Evolutionary conservation across 2,113 vertebrate species (phyloP).

Genomic region (Pachypanchax playfairii): DNA sequence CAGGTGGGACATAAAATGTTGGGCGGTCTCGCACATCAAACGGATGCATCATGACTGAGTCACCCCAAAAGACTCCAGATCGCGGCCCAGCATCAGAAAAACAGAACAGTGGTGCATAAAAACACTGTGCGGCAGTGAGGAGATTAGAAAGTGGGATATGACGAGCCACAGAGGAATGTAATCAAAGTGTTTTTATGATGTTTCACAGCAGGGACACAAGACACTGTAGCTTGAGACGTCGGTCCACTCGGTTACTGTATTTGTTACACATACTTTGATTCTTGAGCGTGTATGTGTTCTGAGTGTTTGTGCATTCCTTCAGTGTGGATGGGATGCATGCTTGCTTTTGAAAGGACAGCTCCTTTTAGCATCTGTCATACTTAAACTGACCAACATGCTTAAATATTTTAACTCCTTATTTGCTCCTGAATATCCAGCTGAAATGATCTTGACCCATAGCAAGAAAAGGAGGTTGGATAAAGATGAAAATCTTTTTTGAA

Average conservation of each 20-base stretch:
- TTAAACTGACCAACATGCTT: neutral
- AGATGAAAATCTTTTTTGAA: too few species aligned
- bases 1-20: conserved; percentile 71
- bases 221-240: conserved; percentile 37
- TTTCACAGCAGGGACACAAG: conserved; percentile 36
- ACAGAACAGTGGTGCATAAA: conserved; percentile 33
- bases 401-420: neutral
- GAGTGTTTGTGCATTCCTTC: conserved; percentile 50
- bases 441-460: neutral
- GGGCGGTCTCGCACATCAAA: conserved; percentile 69
- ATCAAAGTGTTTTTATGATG: conserved; percentile 66
- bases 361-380: conserved; percentile 19
- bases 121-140: conserved; percentile 34
- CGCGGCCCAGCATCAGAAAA: conserved; percentile 48
- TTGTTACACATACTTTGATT: conserved; percentile 39
- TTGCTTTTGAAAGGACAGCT: conserved; percentile 28
- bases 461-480: neutral
- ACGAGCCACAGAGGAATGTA: conserved; percentile 60
- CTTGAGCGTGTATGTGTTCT: conserved; percentile 11
- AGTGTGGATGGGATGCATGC: conserved; percentile 41
- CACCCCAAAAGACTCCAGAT: conserved; percentile 50
- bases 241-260: conserved; percentile 32
- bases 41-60: conserved; percentile 62
- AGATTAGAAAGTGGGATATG: conserved; percentile 49
- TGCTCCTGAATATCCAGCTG: neutral